These are phyloP conservation scores for Lithophane leautieri DNA, from an alignment of 2,888 invertebrate genomes.

Conservation along the genomic window DNA sequence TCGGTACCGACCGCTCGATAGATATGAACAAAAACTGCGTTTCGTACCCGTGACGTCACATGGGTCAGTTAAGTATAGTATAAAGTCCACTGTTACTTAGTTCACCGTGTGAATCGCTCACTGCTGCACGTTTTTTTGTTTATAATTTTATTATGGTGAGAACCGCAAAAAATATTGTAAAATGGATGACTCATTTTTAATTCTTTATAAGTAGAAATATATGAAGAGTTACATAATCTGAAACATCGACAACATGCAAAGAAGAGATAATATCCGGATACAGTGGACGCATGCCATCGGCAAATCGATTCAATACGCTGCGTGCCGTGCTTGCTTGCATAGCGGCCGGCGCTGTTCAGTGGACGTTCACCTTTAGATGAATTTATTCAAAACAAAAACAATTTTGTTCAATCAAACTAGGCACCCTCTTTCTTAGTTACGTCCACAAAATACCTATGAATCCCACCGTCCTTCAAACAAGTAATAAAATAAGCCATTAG, in stretches of 20 bases:
- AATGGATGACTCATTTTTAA: neutral
- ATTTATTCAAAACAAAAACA: neutral
- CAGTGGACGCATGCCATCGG: neutral
- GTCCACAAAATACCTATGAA: neutral
- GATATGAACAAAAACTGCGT: neutral
- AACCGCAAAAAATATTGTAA: neutral
- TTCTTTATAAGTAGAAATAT: neutral
- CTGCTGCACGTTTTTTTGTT: neutral
- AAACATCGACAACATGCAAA: neutral
- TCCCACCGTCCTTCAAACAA: constrained; percentile 15
- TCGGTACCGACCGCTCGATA: neutral
- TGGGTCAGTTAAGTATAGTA: neutral
- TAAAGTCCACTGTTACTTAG: too few relatives aligned
- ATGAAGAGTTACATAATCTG: neutral
- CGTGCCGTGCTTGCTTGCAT: neutral
- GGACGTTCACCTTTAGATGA: neutral
- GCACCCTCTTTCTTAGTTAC: too few relatives aligned
- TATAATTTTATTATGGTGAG: neutral
- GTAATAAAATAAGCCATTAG: constrained; percentile 59
- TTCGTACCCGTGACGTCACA: neutral
- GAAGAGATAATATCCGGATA: neutral
- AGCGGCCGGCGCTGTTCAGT: neutral
- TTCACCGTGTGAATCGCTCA: neutral
- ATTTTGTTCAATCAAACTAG: neutral
- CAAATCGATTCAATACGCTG: neutral